Evolutionary conservation across 2,888 invertebrate genomes (phyloP).

Genomic region (Perithous albicinctus): DNA sequence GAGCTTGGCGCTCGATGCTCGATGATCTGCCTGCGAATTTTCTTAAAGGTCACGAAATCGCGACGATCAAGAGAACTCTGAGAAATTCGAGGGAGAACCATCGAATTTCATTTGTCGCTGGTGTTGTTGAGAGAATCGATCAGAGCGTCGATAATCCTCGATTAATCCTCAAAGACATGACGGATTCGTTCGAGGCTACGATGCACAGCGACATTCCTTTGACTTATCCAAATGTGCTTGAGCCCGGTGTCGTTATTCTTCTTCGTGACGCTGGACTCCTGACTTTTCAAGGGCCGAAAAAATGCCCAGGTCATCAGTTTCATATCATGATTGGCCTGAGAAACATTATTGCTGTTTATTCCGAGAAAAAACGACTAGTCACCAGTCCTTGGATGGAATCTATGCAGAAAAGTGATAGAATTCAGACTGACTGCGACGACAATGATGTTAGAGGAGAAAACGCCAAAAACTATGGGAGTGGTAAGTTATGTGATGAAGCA

Average conservation of each 20-base stretch:
- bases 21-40: constrained; percentile 78
- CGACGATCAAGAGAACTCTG: constrained; percentile 76
- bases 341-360: constrained; percentile 80
- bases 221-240: constrained; percentile 79
- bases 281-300: constrained; percentile 69
- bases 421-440: not conserved
- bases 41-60: constrained; percentile 78
- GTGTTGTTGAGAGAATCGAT: constrained; percentile 81
- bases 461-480: not conserved
- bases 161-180: constrained; percentile 81
- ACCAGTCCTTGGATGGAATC: constrained; percentile 62
- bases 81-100: constrained; percentile 71
- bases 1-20: constrained; percentile 81
- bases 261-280: constrained; percentile 80
- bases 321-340: constrained; percentile 79
- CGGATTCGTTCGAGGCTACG: constrained; percentile 84
- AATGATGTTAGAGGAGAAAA: not conserved
- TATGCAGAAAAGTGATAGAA: not conserved
- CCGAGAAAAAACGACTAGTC: constrained; percentile 75
- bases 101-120: constrained; percentile 81
- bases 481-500: no score
- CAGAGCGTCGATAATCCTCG: constrained; percentile 81
- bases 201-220: constrained; percentile 84
- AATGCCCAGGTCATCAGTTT: constrained; percentile 70
- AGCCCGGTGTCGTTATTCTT: constrained; percentile 79